phyloP scores from a whole-genome alignment of 2,113 vertebrate species.

The Leuciscus idus region DNA sequence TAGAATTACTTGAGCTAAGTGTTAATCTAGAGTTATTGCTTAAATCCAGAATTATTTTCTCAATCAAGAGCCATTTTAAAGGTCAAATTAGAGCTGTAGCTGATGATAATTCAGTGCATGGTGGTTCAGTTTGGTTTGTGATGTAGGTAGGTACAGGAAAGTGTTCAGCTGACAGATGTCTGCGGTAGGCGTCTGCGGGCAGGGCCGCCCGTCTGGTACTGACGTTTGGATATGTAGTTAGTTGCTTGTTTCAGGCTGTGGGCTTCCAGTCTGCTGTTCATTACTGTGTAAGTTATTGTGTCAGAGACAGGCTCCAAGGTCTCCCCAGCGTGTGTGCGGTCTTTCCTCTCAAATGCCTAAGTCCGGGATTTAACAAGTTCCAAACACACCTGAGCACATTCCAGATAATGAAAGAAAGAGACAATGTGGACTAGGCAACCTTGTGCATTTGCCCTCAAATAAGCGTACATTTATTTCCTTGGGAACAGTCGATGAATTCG shows the following conservation, averaged over 20 bases:
- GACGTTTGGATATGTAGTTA: conserved; percentile 28
- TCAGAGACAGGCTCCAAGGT: conserved; percentile 25
- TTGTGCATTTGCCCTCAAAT: background rate
- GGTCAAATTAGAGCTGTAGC: background rate
- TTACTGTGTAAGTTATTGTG: conserved; percentile 26
- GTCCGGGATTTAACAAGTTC: conserved; percentile 26
- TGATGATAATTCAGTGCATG: background rate
- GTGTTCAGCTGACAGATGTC: background rate
- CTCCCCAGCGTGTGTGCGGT: conserved; percentile 9
- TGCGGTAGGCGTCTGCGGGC: conserved; percentile 2
- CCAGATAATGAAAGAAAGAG: background rate
- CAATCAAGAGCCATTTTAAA: background rate
- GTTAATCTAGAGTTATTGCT: background rate
- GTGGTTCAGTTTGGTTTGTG: background rate
- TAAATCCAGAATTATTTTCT: background rate
- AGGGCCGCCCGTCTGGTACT: background rate
- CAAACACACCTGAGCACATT: conserved; percentile 32
- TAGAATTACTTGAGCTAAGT: background rate
- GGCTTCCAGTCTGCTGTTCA: conserved; percentile 22
- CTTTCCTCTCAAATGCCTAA: conserved; percentile 17
- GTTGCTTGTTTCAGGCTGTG: conserved; percentile 13
- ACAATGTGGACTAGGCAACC: background rate
- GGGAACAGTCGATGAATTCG: background rate
- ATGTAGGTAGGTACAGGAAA: conserved; percentile 3
- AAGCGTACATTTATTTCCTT: background rate